Evolutionary conservation across 1,140 invertebrate species (phyloP), one percentile per base, ranked within the genome.

Genomic region (Sycophaga agraensis): DNA sequence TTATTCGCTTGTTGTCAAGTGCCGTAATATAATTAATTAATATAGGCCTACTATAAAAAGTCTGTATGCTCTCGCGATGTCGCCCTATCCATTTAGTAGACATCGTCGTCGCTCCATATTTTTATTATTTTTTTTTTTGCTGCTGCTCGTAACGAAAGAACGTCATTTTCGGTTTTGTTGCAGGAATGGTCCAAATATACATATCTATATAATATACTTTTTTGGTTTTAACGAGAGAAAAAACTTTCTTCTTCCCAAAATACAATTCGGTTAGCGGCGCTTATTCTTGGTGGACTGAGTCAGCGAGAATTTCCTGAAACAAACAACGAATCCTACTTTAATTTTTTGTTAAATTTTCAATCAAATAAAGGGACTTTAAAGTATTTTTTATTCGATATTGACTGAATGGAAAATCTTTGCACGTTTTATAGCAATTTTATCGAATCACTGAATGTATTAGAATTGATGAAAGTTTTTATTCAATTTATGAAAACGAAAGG

Each of bases 221-320:
- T 80, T 81, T 79, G 79, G 76, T 81, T 80, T 80, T 80, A 79
- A 76, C 73, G 77, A 78, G 75, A 79, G 73, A 80, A 80, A 81
- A 78, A 79, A 77, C 68, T 73, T 79, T 81, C 73, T 78, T 76
- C 74, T 78, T 78, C 73, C 73, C 76, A 79, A 79, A 78, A 74
- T 79, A 76, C 69, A 78, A 74, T 79, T 77, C 72, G 70, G 57
- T 73, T 77, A 73, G 67, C 64, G 73, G 64, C 69, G 68, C 58
- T 79, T 81, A 81, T 77, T 81, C 78, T 73, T 78, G 73, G 68
- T 79, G 76, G 63, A 70, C 69, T 60, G 75, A 76, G 45, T 81
- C 79, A 54, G 72, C 70, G 57, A 81, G 75, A 48, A 81, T 79
- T 74, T 80, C 79, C 79, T 81, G 69, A 21, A 73, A 77, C 51